Conservation (phyloP, 2,113 vertebrate genomes). For the Reinhardtius hippoglossoides region DNA sequence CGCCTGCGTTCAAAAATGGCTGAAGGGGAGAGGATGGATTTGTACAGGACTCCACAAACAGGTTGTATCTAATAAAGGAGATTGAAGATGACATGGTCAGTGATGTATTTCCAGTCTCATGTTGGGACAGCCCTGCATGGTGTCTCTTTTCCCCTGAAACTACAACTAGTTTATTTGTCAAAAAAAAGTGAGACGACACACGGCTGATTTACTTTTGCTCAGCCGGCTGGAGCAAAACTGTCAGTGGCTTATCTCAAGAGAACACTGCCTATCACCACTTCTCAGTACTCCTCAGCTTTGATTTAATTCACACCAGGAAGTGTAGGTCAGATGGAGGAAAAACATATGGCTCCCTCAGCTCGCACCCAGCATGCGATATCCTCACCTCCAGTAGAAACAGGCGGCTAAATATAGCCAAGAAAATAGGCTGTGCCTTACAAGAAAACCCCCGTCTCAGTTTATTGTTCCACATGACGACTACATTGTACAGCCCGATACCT, state of each 20-base stretch:
- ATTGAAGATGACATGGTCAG: slow-evolving; percentile 1
- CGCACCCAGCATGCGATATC: slow-evolving; percentile 64
- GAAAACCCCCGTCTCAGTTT: slow-evolving; percentile 25
- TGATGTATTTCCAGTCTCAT: slow-evolving; percentile 23
- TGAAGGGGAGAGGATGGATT: neutral
- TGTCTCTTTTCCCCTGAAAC: slow-evolving; percentile 2
- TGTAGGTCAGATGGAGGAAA: slow-evolving; percentile 25
- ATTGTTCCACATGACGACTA: slow-evolving; percentile 33
- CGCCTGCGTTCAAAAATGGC: slow-evolving; percentile 64
- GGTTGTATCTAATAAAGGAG: slow-evolving; percentile 18
- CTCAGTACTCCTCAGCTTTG: slow-evolving; percentile 61
- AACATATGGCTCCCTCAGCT: slow-evolving; percentile 65
- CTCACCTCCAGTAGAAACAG: slow-evolving; percentile 62
- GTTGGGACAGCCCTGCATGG: neutral
- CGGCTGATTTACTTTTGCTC: slow-evolving; percentile 32
- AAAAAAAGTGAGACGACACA: slow-evolving; percentile 19
- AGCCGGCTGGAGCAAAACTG: slow-evolving; percentile 24
- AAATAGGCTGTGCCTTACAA: slow-evolving; percentile 54
- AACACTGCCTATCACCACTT: slow-evolving; percentile 47
- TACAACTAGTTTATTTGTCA: neutral
- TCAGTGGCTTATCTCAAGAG: slow-evolving; percentile 49
- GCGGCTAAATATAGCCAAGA: slow-evolving; percentile 70
- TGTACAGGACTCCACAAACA: neutral
- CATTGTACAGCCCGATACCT: slow-evolving; percentile 12
- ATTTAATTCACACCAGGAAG: slow-evolving; percentile 76